Base-by-base conservation (phyloP, 2,888 invertebrate species). In the Morpho achilles region DNA sequence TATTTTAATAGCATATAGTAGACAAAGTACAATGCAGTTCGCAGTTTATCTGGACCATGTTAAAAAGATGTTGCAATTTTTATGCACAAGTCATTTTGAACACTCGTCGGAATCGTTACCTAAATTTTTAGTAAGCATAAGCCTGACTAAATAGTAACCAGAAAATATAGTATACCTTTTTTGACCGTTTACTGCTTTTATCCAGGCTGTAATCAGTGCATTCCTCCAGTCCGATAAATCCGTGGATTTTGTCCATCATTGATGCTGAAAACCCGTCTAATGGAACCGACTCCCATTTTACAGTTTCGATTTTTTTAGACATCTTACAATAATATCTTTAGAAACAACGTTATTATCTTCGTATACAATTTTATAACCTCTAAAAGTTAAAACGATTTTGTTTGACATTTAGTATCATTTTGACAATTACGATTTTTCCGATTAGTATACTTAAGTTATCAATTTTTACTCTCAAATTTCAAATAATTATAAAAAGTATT, bases 191-290 rank as follows among this genome's bases (percentile, higher is more conserved):
- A 53, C 52, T 73, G 46, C 80, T 81, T 69, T 76, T 85, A 66
- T 88, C 90, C 49, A 94, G 76, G 62, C 92, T 91, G 74, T 96
- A 96, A 66, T 94, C 92, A 4, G 92, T 92, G 61, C 96, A 92
- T 72, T 96, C 96, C 82, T 96, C 96, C 48, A 96, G 91, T 1
- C 95, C 96, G 43, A 95, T 91, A 62, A 96, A 91, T 8, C 94
- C 95, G 64, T 95, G 94, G 55, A 94, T 88, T 60, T 83, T 84
- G 22, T 84, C 82, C 0, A 81, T 70, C 67, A 80, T 71, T 5
- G 83, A 73, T 1, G 73, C 71, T 2, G 88, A 82, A 57, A 87
- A 89, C 22, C 93, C 93, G 64, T 94, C 93, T 41, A 95, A 80
- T 62, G 93, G 88, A 0, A 95, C 91, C 6, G 94, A 92, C 70